Base-by-base conservation (phyloP, 2,888 invertebrate species). In the Stenolophus ochropezus region DNA sequence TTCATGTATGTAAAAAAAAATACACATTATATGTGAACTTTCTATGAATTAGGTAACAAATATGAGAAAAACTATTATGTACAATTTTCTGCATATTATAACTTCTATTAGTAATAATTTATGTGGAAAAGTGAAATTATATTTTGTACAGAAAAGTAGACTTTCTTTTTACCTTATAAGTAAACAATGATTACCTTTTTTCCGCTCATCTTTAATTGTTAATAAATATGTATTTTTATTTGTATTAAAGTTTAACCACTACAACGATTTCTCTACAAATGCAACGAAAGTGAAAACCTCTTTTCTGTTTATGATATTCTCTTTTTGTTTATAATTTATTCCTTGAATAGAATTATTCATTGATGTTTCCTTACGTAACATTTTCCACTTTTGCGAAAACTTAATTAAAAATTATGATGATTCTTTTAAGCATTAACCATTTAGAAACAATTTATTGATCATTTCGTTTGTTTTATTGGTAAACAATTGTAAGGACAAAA, bases 291-390 rank as follows among this genome's bases (percentile, higher is more conserved):
- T 69, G 65, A 65, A 65, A 58, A 27, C 27, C 27, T 18, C 27
- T 65, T 65, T 65, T 69, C 25, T 69, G 33, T 20, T 18, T 23
- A 61, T 25, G 4, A 1, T 56, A 8, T 56, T 61, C 23, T 42
- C 33, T 42, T 42, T 69, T 69, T 69, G 27, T 69, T 16, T 8
- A 20, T 69, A 69, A 69, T 69, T 69, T 33, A 69, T 61, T 61
- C 61, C 25, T 25, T n/a, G 25, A 61, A 61, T 33, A 33, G 33
- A 69, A 33, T 69, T 33, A 69, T 27, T 16, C 27, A 69, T 69
- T 69, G 42, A 33, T 69, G 42, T 33, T 27, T 8, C 4, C 25
- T 65, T 65, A 33, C 65, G 18, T 25, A 65, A 65, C 18, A 16
- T 2, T 1, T 33, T 33, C 8, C 11, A 42, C 8, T 1, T 42